Evolutionary conservation across 1,140 invertebrate species (phyloP).

Genomic region (Mesaphorura yosii): DNA sequence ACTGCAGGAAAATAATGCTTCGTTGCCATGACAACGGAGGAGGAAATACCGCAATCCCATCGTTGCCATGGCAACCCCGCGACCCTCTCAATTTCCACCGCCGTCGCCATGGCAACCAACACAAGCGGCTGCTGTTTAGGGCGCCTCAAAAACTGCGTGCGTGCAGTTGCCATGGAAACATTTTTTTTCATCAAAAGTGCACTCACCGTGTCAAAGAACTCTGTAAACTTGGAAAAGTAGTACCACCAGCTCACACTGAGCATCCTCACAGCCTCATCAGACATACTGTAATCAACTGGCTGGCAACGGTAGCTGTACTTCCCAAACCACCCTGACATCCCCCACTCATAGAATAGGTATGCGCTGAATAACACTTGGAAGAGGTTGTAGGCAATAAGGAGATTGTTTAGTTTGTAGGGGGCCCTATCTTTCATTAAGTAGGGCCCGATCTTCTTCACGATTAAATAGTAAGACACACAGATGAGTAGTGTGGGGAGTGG

Average conservation of each 20-base stretch:
- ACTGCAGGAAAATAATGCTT: no score
- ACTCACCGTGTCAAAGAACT: slow-evolving; percentile 91
- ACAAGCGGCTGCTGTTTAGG: no score
- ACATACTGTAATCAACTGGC: slow-evolving; percentile 73
- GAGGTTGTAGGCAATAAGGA: slow-evolving; percentile 72
- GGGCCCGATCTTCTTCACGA: slow-evolving; percentile 69
- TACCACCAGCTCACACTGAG: slow-evolving; percentile 85
- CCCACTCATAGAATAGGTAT: slow-evolving; percentile 67
- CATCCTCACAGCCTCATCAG: slow-evolving; percentile 69
- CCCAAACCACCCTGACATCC: slow-evolving; percentile 48
- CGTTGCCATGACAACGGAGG: no score
- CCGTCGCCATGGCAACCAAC: no score
- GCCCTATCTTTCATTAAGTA: slow-evolving; percentile 74
- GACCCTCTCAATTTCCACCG: no score
- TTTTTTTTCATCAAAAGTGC: background rate
- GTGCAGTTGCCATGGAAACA: slow-evolving; percentile 5
- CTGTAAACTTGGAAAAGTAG: slow-evolving; percentile 91
- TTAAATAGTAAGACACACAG: slow-evolving; percentile 72
- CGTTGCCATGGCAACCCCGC: no score
- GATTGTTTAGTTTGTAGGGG: slow-evolving; percentile 63
- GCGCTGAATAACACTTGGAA: slow-evolving; percentile 69
- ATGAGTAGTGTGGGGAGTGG: slow-evolving; percentile 75
- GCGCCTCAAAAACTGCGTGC: no score
- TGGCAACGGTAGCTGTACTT: slow-evolving; percentile 76
- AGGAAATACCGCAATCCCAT: no score